Conservation (phyloP, 1,140 invertebrate species). For the Cheumatopsyche charites region DNA sequence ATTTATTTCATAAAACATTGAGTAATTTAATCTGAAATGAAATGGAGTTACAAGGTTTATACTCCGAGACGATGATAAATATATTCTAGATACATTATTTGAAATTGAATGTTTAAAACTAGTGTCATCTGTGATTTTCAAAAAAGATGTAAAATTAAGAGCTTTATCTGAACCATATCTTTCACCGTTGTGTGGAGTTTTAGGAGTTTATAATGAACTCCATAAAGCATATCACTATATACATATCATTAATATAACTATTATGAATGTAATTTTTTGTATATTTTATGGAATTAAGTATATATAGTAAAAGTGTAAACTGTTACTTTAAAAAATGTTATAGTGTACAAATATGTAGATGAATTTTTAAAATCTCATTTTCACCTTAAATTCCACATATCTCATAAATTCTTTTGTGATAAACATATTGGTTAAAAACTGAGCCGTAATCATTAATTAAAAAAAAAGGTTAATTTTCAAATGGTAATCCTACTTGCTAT, state of each 20-base stretch:
- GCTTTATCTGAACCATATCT: conserved; percentile 30
- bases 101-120: conserved; percentile 5
- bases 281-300: conserved; percentile 19
- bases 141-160: conserved; percentile 23
- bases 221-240: conserved; percentile 19
- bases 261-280: conserved; percentile 22
- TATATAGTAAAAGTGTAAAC: background rate
- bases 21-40: too few species aligned
- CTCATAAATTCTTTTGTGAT: too few species aligned
- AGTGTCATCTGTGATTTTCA: conserved; percentile 32
- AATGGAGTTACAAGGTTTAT: too few species aligned
- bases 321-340: conserved; percentile 4
- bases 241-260: conserved; percentile 15
- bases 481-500: too few species aligned
- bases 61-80: too few species aligned
- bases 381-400: background rate
- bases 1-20: too few species aligned
- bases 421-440: too few species aligned
- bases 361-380: conserved; percentile 3
- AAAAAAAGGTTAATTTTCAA: too few species aligned
- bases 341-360: conserved; percentile 19
- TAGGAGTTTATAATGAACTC: background rate
- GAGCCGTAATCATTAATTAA: too few species aligned
- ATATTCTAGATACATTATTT: too few species aligned
- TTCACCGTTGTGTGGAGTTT: background rate